Base-by-base conservation (phyloP, 1,140 invertebrate genomes). In the Calosoma granatense region DNA sequence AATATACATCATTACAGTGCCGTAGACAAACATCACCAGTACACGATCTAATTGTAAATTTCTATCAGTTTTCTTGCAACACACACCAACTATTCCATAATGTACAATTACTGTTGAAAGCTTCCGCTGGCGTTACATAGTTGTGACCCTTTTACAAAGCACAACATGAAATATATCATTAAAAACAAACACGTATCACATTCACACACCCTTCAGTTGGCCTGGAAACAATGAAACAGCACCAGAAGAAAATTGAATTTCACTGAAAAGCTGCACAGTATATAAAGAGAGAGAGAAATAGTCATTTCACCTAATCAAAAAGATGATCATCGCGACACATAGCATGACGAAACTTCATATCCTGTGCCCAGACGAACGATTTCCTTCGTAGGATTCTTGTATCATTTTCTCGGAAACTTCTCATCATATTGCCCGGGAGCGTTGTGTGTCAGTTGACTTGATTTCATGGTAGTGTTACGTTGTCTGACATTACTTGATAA, bases 171-270 rank as follows among this genome's bases (percentile, higher is more conserved):
- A n/a, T n/a, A n/a, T n/a, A n/a, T n/a, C n/a, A n/a, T n/a, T n/a
- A n/a, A n/a, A n/a, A n/a, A n/a, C n/a, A n/a, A n/a, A n/a, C n/a
- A n/a, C n/a, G n/a, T n/a, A n/a, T n/a, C n/a, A n/a, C n/a, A n/a
- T n/a, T n/a, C n/a, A n/a, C n/a, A n/a, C n/a, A n/a, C n/a, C n/a
- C n/a, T n/a, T n/a, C n/a, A n/a, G n/a, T n/a, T n/a, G n/a, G n/a
- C n/a, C n/a, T n/a, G n/a, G n/a, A n/a, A n/a, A n/a, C n/a, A n/a
- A n/a, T n/a, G n/a, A n/a, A n/a, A n/a, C n/a, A n/a, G n/a, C n/a
- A n/a, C n/a, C n/a, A 36, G 17, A 47, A 47, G 41, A 47, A 47
- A 47, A 47, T 47, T 47, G 41, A 47, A 47, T 47, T 47, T n/a
- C n/a, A n/a, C n/a, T n/a, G n/a, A n/a, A n/a, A n/a, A n/a, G n/a